Base-by-base conservation (phyloP, 2,113 vertebrate species). In the Ahaetulla prasina region DNA sequence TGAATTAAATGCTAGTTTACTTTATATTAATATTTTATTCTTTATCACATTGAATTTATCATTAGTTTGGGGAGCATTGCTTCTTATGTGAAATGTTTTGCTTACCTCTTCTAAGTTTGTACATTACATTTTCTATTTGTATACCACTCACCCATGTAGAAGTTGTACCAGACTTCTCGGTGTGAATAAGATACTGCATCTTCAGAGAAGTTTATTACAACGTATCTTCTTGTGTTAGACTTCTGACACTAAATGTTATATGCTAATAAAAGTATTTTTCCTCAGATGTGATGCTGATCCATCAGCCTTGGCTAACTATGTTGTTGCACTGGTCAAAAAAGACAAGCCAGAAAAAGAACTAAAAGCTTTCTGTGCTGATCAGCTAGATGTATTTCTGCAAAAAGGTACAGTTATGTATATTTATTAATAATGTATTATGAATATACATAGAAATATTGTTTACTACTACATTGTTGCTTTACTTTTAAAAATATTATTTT, bases 281-380 rank as follows among this genome's bases (percentile, higher is more conserved):
- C 0, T 4, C 80, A 99, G 99, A 98, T 99, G 99, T 97, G 99
- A 99, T n/a, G 99, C 99, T 87, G 99, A 99, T 95, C 99, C 99
- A 27, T 99, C 99, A 57, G 99, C 99, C 91, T 97, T 99, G 96
- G 99, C 99, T 94, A 99, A 99, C 96, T 99, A 99, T 95, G 99
- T 99, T n/a, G 99, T 99, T 97, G 99, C 99, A 1, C 97, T 99
- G 96, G 99, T 99, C 87, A 99, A 99, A 97, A 99, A 99, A 91
- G 99, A 99, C 97, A 99, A 99, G 97, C 98, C 99, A 0, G 99
- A 99, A 97, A 99, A 99, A 94, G 99, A 99, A 91, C 97, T 99
- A 94, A 98, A 98, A 92, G 99, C 99, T 23, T 98, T 99, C 93
- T 99, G 99, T 97, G 99, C 99, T 45, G 99, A 99, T 97, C 99